Percentiles rank a stretch among this genome's conserved stretches.
These are phyloP conservation scores for Fragum whitleyi DNA, from an alignment of 2,888 invertebrate genomes.

Conservation along the genomic window DNA sequence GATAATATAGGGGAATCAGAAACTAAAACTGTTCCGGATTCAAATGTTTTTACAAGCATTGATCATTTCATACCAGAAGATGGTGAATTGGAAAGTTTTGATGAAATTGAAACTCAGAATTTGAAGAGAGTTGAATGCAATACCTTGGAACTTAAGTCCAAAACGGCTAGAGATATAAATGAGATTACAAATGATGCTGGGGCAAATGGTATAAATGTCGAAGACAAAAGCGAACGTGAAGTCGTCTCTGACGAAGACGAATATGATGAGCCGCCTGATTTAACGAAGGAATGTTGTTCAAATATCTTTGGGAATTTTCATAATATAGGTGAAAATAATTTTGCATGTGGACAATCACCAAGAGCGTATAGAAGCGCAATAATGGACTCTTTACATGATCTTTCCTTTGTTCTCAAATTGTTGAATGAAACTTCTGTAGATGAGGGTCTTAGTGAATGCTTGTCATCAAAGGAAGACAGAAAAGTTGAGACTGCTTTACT, in stretches of 20 bases:
- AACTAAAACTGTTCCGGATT: too few species aligned
- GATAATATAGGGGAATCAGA: too few species aligned
- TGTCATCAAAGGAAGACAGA: not conserved
- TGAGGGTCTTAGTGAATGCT: not conserved
- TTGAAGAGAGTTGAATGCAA: too few species aligned
- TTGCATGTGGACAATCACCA: not conserved
- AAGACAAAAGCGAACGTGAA: not conserved
- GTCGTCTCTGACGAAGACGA: not conserved
- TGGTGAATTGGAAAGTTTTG: too few species aligned
- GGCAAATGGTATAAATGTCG: not conserved
- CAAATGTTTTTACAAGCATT: too few species aligned
- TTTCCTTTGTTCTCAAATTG: slow-evolving; percentile 35
- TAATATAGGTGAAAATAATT: not conserved
- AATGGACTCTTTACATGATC: slow-evolving; percentile 43
- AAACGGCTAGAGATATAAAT: too few species aligned
- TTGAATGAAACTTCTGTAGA: not conserved
- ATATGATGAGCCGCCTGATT: not conserved
- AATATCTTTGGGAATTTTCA: slow-evolving; percentile 3
- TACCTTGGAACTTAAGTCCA: too few species aligned
- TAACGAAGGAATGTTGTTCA: not conserved
- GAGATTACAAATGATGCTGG: too few species aligned
- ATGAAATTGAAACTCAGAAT: too few species aligned
- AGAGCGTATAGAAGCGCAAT: slow-evolving; percentile 34
- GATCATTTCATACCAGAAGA: too few species aligned
- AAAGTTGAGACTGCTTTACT: too few species aligned